Conservation (phyloP, 2,113 vertebrate genomes). For the Heliornis fulica region DNA sequence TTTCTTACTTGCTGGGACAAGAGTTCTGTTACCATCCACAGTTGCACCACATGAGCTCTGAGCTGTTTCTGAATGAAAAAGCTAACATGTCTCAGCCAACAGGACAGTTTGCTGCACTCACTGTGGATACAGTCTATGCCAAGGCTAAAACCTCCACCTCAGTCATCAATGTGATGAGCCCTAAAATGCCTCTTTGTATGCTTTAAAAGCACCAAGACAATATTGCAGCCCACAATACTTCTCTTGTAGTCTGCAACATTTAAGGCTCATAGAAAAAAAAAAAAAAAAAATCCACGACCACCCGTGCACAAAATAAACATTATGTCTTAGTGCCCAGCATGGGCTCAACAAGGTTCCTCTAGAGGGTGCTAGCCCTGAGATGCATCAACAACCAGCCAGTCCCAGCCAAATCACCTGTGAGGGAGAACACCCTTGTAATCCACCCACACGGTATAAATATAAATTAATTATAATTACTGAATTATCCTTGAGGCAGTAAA, state of each 20-base stretch:
- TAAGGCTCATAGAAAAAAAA: not conserved
- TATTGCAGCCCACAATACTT: rapidly evolving
- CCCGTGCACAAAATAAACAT: not conserved
- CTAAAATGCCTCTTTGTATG: not conserved
- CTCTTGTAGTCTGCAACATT: not conserved
- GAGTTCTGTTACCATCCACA: not conserved
- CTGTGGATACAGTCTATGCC: not conserved
- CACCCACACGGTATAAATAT: not conserved
- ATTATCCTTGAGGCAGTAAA: not conserved
- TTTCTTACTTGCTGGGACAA: not conserved
- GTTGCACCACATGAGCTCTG: not conserved
- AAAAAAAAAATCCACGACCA: not conserved
- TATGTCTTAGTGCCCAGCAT: not conserved
- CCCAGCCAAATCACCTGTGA: not conserved
- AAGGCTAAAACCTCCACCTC: not conserved
- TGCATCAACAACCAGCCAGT: not conserved
- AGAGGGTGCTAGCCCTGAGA: not conserved
- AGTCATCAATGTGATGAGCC: not conserved
- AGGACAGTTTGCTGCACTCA: not conserved
- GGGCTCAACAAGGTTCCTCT: not conserved
- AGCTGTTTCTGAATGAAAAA: not conserved
- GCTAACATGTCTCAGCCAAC: not conserved
- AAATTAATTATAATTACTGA: not conserved
- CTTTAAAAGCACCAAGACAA: not conserved
- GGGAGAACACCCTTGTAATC: not conserved